These are phyloP conservation scores for Chromobotia macracanthus DNA, from an alignment of 2,797 vertebrate species.

Conservation along the genomic window DNA sequence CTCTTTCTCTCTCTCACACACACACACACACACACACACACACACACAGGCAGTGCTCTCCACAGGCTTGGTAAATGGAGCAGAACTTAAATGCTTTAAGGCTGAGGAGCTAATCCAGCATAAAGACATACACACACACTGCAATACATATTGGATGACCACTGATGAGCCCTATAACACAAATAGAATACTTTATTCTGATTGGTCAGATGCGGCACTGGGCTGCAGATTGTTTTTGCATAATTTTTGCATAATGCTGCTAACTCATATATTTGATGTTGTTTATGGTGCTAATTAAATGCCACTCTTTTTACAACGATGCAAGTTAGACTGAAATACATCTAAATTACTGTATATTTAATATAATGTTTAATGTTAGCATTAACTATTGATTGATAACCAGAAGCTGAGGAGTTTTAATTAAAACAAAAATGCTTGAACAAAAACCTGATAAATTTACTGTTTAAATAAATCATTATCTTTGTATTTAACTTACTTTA, in stretches of 20 bases:
- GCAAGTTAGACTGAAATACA: not conserved
- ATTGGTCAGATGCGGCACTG: not conserved
- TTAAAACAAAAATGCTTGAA: no score
- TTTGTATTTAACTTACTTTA: no score
- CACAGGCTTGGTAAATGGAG: slow-evolving; percentile 75
- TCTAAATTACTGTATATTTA: not conserved
- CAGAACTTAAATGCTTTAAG: slow-evolving; percentile 83
- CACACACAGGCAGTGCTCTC: slow-evolving; percentile 58
- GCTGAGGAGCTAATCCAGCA: slow-evolving; percentile 79
- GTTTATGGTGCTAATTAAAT: not conserved
- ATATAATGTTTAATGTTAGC: not conserved
- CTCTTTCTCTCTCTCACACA: slow-evolving; percentile 28
- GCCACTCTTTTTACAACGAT: not conserved
- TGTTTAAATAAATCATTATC: no score
- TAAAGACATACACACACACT: slow-evolving; percentile 67
- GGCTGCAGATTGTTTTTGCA: no score
- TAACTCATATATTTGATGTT: no score
- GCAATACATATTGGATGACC: slow-evolving; percentile 60
- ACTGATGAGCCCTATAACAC: slow-evolving; percentile 40
- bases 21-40: slow-evolving; percentile 44
- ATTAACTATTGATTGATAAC: not conserved
- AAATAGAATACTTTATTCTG: not conserved
- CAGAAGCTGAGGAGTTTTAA: no score
- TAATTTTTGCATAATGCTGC: no score
- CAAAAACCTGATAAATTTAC: no score